These are phyloP conservation scores for Taeniopygia guttata DNA, from an alignment of 2,797 vertebrate genomes.

Conservation along the genomic window DNA sequence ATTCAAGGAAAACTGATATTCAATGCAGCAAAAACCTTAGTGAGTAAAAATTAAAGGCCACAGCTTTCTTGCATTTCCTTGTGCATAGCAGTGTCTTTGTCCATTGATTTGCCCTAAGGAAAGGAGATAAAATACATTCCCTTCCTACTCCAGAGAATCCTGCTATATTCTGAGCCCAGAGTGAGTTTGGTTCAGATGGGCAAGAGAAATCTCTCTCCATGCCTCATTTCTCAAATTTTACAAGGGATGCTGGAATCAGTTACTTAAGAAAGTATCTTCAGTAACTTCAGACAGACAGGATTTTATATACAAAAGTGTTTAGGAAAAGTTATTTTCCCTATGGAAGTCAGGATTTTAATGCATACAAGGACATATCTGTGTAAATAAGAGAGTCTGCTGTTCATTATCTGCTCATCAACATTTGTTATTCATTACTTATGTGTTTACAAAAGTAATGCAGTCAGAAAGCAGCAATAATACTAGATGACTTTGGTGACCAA, in stretches of 20 bases:
- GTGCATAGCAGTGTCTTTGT: conserved; percentile 42
- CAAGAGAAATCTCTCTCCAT: conserved; percentile 11
- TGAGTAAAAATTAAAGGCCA: background rate
- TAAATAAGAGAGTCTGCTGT: conserved; percentile 49
- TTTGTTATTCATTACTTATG: conserved; percentile 62
- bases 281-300: conserved; percentile 43
- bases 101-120: conserved; percentile 49
- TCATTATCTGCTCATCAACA: conserved; percentile 62
- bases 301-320: conserved; percentile 49
- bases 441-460: conserved; percentile 52
- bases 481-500: conserved; percentile 38
- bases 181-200: background rate
- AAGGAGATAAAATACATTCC: conserved; percentile 23
- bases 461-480: conserved; percentile 57
- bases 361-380: conserved; percentile 47
- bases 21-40: background rate
- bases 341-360: conserved; percentile 38
- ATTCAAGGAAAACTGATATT: background rate
- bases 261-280: conserved; percentile 55
- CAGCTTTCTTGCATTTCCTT: conserved; percentile 24
- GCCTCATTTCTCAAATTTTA: conserved; percentile 44
- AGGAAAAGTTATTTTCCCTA: conserved; percentile 47
- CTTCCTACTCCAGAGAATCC: conserved; percentile 6
- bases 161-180: background rate
- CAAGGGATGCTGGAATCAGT: conserved; percentile 42